phyloP scores from a whole-genome alignment of 2,797 vertebrate genomes.

The Mallotus villosus region DNA sequence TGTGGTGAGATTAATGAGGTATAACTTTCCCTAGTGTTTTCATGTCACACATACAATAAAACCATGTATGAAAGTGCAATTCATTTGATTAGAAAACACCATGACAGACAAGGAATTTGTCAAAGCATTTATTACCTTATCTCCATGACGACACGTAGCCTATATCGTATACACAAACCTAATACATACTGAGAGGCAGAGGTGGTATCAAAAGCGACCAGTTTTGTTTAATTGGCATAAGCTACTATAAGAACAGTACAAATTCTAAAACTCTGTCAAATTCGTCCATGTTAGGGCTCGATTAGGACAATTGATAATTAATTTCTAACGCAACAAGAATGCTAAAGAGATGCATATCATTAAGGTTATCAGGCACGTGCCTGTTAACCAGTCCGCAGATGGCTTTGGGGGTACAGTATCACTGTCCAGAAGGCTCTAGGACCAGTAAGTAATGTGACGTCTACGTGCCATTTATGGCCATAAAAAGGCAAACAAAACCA shows the following conservation, averaged over 20 bases:
- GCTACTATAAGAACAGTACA: conserved; percentile 2
- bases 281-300: neutral
- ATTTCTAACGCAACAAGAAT: neutral
- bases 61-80: too few relatives aligned
- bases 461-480: too few relatives aligned
- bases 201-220: neutral
- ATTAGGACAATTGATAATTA: neutral
- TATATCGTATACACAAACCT: neutral
- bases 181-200: neutral
- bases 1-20: too few relatives aligned
- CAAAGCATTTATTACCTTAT: neutral
- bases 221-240: neutral
- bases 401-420: neutral
- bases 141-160: neutral
- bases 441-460: too few relatives aligned
- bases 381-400: neutral
- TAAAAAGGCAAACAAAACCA: conserved; percentile 5
- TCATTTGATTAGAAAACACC: neutral
- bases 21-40: too few relatives aligned
- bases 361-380: neutral
- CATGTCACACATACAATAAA: too few relatives aligned
- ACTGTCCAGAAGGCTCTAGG: neutral
- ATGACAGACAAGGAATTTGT: neutral
- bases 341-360: conserved; percentile 5
- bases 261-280: neutral